Base-by-base conservation (phyloP, 2,797 vertebrate genomes). In the Yasuhikotakia modesta region DNA sequence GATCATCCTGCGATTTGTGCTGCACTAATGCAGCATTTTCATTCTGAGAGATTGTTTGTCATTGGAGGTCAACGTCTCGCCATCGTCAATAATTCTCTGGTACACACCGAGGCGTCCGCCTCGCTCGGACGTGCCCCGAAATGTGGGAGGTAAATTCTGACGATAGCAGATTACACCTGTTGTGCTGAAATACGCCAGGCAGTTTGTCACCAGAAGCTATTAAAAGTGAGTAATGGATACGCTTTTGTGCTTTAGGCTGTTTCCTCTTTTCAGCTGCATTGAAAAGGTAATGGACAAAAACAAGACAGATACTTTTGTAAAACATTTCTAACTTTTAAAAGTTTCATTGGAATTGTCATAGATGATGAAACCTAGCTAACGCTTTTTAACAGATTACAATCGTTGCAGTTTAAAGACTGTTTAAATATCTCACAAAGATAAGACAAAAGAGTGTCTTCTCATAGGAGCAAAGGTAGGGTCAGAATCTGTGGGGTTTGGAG, bases 401-500 rank as follows among this genome's bases (percentile, higher is more conserved):
- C 46, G 46, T 32, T 2, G 14, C 39, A n/a, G 46, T 76, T 53
- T 35, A 52, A 43, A 63, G 14, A 45, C 55, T 6, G 45, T n/a
- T n/a, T 35, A 19, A 30, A 68, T 63, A 39, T 17, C 14, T 48
- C 39, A 68, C 17, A 35, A 70, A 30, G 53, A 53, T 50, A 61
- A 63, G 24, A 55, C 70, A 68, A 79, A 75, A 60, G 70, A 81
- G 63, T 5, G n/a, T 32, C 61, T 46, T 68, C 57, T 82, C 65
- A 79, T 87, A 32, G 61, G 27, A 79, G 70, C 53, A 64, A 4
- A 14, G 52, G 27, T 66, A 24, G 43, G 17, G 19, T 4, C 12
- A n/a, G 19, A 50, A 55, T 45, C 19, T 14, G 48, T 35, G 19
- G 30, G 52, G 65, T 79, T 73, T 52, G 88, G 91, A 91, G 91